Evolutionary conservation across 2,113 vertebrate species (phyloP).

Genomic region (Brachypodius melanocephalos): DNA sequence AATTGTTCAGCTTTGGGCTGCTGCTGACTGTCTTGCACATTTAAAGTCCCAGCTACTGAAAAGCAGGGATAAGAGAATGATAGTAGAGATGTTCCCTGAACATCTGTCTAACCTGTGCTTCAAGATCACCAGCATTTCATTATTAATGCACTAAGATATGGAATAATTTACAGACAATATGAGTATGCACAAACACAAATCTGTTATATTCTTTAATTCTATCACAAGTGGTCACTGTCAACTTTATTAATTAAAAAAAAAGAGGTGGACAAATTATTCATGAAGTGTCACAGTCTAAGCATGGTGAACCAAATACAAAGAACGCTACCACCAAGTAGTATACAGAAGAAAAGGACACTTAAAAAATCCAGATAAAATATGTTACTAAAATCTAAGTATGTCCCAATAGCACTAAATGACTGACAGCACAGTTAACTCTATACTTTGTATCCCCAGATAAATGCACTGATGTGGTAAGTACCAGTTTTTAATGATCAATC

Average conservation of each 20-base stretch:
- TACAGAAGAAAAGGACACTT: neutral
- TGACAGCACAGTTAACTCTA: neutral
- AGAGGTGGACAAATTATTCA: neutral
- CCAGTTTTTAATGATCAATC: neutral
- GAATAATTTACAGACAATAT: neutral
- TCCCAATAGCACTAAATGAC: neutral
- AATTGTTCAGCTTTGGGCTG: slow-evolving; percentile 21
- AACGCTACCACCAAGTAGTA: neutral
- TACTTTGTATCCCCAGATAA: neutral
- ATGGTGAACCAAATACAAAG: neutral
- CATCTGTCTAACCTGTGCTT: neutral
- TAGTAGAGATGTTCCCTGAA: neutral
- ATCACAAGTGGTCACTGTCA: neutral
- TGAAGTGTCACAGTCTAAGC: neutral
- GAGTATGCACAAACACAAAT: neutral
- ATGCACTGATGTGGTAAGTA: neutral
- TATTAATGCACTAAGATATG: neutral
- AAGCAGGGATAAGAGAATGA: slow-evolving; percentile 17
- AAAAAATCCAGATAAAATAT: neutral
- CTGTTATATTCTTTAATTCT: neutral
- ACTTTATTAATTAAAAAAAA: neutral
- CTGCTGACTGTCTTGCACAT: slow-evolving; percentile 17
- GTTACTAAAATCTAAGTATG: neutral
- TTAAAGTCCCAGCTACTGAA: slow-evolving; percentile 35
- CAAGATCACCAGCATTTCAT: neutral